These are phyloP conservation scores for Xyliphius kryptos DNA, from an alignment of 2,113 vertebrate species.

Conservation along the genomic window DNA sequence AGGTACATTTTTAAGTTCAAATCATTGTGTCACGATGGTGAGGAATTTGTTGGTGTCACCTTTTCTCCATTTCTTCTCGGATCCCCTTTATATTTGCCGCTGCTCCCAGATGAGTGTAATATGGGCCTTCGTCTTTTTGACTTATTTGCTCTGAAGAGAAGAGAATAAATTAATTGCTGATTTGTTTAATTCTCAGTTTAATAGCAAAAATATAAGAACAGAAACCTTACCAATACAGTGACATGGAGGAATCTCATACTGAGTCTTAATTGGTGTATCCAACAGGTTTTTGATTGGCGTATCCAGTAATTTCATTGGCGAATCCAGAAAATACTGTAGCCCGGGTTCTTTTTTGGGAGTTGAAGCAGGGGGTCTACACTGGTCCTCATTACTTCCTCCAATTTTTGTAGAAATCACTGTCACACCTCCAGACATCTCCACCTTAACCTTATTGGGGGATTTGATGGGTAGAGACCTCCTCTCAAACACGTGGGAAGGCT, in stretches of 20 bases:
- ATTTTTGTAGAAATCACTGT: constrained; percentile 77
- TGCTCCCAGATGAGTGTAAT: constrained; percentile 96
- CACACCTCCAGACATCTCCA: constrained; percentile 81
- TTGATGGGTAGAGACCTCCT: constrained; percentile 76
- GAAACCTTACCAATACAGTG: constrained; percentile 94
- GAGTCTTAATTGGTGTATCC: constrained; percentile 90
- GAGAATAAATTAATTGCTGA: too few species aligned
- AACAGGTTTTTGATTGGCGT: constrained; percentile 89
- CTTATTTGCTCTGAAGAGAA: constrained; percentile 84
- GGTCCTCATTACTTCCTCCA: constrained; percentile 56
- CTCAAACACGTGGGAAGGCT: constrained; percentile 83
- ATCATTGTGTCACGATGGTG: constrained; percentile 53
- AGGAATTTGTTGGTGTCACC: constrained; percentile 67
- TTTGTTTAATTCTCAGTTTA: too few species aligned
- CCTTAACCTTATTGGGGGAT: constrained; percentile 79
- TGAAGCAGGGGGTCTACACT: constrained; percentile 62
- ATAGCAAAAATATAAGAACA: too few species aligned
- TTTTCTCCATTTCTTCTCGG: constrained; percentile 90
- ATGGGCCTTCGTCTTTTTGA: constrained; percentile 98
- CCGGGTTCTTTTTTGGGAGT: constrained; percentile 83
- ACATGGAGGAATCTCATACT: constrained; percentile 93
- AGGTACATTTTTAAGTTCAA: background rate
- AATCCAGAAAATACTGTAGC: constrained; percentile 86
- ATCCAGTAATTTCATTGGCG: constrained; percentile 86
- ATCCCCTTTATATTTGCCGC: constrained; percentile 86